These are phyloP conservation scores for Aelia acuminata DNA, from an alignment of 2,888 invertebrate species.

Conservation along the genomic window DNA sequence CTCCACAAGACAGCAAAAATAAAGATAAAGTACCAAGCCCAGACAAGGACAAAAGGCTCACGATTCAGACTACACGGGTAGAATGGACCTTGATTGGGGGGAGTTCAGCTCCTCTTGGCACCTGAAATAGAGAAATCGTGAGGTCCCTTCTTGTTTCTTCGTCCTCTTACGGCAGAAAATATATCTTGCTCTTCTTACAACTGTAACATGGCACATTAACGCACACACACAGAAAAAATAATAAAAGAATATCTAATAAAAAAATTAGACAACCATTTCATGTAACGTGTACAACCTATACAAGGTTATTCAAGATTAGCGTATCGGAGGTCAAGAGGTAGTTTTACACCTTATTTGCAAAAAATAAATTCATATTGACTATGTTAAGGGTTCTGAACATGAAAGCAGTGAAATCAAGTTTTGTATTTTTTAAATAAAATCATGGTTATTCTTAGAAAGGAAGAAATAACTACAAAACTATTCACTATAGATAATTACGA, in stretches of 20 bases:
- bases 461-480: too few relatives aligned
- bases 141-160: slow-evolving; percentile 37
- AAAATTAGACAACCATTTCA: neutral
- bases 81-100: slow-evolving; percentile 51
- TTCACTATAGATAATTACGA: too few relatives aligned
- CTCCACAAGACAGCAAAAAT: slow-evolving; percentile 57
- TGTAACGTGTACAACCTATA: too few relatives aligned
- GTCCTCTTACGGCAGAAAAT: neutral
- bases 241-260: neutral
- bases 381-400: too few relatives aligned
- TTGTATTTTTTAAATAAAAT: too few relatives aligned
- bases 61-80: slow-evolving; percentile 57
- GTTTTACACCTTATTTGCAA: too few relatives aligned
- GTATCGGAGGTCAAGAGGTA: too few relatives aligned
- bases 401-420: too few relatives aligned
- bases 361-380: too few relatives aligned
- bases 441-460: too few relatives aligned
- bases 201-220: slow-evolving; percentile 56
- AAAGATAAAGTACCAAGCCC: slow-evolving; percentile 39
- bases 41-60: slow-evolving; percentile 59
- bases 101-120: slow-evolving; percentile 44
- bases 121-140: slow-evolving; percentile 58
- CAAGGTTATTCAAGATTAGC: too few relatives aligned
- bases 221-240: slow-evolving; percentile 35
- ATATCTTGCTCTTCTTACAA: neutral